phyloP scores from a whole-genome alignment of 2,113 vertebrate genomes.

The Ursus arctos region DNA sequence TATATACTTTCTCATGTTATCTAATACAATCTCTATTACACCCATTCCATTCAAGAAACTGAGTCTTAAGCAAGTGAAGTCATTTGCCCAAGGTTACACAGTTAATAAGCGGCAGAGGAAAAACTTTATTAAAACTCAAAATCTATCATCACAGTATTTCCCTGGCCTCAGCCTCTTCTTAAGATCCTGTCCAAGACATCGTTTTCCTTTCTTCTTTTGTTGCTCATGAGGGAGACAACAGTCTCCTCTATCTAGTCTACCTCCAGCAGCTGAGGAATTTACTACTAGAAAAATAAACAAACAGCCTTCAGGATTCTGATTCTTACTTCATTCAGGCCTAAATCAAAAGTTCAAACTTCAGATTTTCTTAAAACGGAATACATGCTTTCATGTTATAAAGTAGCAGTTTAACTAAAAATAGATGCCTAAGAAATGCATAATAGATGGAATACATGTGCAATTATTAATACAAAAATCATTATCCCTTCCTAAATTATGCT shows the following conservation, averaged over 20 bases:
- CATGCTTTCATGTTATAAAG: background rate
- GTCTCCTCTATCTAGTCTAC: background rate
- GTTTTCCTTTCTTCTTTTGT: background rate
- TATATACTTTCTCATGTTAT: background rate
- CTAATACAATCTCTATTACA: slow-evolving; percentile 27
- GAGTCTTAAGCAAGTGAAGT: background rate
- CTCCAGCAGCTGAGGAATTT: background rate
- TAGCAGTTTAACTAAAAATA: background rate
- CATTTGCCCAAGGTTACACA: background rate
- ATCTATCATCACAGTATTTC: slow-evolving; percentile 16
- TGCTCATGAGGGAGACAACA: background rate
- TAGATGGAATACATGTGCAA: background rate
- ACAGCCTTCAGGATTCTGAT: background rate
- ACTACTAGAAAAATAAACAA: background rate
- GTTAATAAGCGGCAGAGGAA: background rate
- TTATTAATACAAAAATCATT: background rate
- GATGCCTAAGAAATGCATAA: background rate
- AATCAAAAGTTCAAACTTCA: slow-evolving; percentile 32
- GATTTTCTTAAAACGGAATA: background rate
- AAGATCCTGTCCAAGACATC: background rate
- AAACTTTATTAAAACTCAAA: slow-evolving; percentile 31
- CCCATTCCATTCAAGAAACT: slow-evolving; percentile 49
- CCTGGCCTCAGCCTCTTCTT: background rate
- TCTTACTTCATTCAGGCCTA: background rate
- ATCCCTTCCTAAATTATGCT: background rate